A percentile compares a stretch with the other conserved stretches of the same genome.
Evolutionary conservation across 2,888 invertebrate species (phyloP).

Genomic region (Temnothorax rugatulus): DNA sequence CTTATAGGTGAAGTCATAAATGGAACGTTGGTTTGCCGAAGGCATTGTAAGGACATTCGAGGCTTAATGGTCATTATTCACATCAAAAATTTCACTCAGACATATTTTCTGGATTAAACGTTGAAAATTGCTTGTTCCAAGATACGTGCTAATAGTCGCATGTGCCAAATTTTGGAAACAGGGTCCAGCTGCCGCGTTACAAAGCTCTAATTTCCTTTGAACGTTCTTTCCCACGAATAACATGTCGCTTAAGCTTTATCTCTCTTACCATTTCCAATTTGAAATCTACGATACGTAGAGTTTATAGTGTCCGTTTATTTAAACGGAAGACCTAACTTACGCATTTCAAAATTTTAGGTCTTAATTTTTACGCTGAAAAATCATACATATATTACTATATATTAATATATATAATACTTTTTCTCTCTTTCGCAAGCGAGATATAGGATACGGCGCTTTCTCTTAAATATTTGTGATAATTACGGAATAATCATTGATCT

Average conservation of each 20-base stretch:
- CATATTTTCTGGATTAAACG: constrained; percentile 83
- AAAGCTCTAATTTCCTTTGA: constrained; percentile 57
- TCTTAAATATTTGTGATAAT: constrained; percentile 40
- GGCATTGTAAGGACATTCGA: constrained; percentile 92
- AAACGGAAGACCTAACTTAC: neutral
- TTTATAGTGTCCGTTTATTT: constrained; percentile 12
- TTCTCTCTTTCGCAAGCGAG: constrained; percentile 11
- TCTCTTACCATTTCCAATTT: constrained; percentile 2
- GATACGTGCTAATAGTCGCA: constrained; percentile 63
- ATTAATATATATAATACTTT: constrained; percentile 6
- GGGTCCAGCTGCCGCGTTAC: constrained; percentile 69
- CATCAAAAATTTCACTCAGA: constrained; percentile 85
- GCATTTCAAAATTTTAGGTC: neutral
- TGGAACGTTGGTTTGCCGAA: constrained; percentile 91
- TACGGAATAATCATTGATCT: constrained; percentile 38
- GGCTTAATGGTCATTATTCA: constrained; percentile 91
- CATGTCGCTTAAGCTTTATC: constrained; percentile 22
- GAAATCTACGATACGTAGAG: neutral
- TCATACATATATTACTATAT: neutral
- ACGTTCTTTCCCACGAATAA: constrained; percentile 31
- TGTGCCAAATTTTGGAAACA: constrained; percentile 71
- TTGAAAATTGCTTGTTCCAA: constrained; percentile 57
- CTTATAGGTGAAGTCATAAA: constrained; percentile 88
- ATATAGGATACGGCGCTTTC: constrained; percentile 45
- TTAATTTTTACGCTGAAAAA: constrained; percentile 28